Conservation (phyloP, 2,888 invertebrate genomes). For the Metacarcinus magister region DNA sequence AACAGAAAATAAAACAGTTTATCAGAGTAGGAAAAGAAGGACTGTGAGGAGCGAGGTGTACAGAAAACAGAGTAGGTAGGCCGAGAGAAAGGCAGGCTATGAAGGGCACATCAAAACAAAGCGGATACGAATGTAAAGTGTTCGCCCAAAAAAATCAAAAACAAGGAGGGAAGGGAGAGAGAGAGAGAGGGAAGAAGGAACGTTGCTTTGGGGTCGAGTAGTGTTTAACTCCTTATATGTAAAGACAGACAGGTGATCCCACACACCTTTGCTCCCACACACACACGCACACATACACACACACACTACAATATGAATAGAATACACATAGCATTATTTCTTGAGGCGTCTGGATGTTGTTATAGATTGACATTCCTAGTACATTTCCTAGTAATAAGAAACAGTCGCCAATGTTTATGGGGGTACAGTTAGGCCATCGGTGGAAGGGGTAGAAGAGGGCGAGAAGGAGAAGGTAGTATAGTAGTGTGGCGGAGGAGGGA, state of each 20-base stretch:
- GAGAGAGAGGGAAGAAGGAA: not conserved
- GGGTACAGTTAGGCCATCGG: not conserved
- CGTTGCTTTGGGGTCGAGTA: slow-evolving; percentile 21
- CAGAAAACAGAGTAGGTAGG: not conserved
- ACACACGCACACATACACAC: slow-evolving; percentile 31
- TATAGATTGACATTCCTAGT: not conserved
- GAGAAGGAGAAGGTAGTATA: not conserved
- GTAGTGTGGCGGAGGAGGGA: not conserved
- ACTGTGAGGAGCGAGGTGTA: not conserved
- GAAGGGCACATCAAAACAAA: not conserved
- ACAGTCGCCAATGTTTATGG: not conserved
- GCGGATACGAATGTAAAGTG: not conserved
- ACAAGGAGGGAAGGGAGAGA: not conserved
- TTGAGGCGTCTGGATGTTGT: not conserved
- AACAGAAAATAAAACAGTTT: not conserved
- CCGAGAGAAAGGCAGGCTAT: not conserved
- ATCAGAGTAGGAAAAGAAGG: not conserved
- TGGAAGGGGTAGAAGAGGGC: not conserved
- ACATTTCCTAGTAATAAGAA: not conserved
- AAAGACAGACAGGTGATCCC: slow-evolving; percentile 11
- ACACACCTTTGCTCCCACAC: slow-evolving; percentile 41
- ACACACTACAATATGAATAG: too few species aligned
- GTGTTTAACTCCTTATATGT: not conserved
- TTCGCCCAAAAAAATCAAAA: not conserved
- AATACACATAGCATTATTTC: too few species aligned